Conservation (phyloP, 2,888 invertebrate species). For the Eugnorisma glareosa region DNA sequence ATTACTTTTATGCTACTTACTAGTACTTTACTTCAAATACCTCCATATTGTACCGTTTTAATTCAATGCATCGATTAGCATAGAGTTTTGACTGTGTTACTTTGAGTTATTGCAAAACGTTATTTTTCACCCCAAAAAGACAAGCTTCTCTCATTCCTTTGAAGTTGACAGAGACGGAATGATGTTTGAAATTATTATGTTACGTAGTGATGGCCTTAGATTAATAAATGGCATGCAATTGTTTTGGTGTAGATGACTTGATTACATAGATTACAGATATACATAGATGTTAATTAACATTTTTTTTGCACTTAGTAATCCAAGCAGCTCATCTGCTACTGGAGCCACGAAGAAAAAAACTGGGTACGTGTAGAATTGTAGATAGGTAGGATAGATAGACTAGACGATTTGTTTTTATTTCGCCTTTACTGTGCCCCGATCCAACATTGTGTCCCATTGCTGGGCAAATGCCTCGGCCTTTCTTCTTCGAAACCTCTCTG, state of each 20-base stretch:
- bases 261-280: no score
- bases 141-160: not conserved
- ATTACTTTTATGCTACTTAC: no score
- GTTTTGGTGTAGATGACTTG: not conserved
- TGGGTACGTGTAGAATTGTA: not conserved
- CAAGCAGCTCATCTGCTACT: not conserved
- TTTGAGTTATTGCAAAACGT: no score
- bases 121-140: no score
- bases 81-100: not conserved
- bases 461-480: not conserved
- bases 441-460: not conserved
- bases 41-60: no score
- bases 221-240: not conserved
- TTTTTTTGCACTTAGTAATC: not conserved
- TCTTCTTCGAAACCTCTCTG: not conserved
- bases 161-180: not conserved
- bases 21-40: no score
- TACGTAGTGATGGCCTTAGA: constrained; percentile 1
- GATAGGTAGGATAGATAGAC: no score
- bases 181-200: not conserved
- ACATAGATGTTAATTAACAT: not conserved
- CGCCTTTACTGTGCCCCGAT: not conserved
- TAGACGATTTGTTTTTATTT: not conserved
- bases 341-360: not conserved
- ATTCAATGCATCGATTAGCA: no score